phyloP scores from a whole-genome alignment of 2,797 vertebrate species.

The Epinephelus malabaricus region DNA sequence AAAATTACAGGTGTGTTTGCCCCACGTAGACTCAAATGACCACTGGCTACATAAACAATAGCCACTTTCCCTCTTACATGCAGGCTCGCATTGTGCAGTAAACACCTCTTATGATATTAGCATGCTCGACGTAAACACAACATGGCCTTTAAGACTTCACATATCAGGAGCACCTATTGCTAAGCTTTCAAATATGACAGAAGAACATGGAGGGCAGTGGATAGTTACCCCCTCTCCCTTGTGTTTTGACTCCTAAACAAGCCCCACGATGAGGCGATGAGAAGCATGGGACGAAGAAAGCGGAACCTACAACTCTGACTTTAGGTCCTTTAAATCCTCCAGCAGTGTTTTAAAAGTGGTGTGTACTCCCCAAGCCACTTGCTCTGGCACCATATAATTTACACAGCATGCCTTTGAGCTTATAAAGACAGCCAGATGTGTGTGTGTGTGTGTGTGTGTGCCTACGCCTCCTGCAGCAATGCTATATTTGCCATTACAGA shows the following conservation, averaged over 20 bases:
- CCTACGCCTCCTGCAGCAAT: constrained; percentile 78
- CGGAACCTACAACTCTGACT: constrained; percentile 42
- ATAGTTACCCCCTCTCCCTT: neutral
- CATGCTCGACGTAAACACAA: constrained; percentile 45
- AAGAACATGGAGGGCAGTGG: neutral
- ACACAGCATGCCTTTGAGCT: constrained; percentile 80
- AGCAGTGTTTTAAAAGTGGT: constrained; percentile 68
- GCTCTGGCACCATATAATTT: constrained; percentile 83
- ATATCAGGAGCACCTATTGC: constrained; percentile 15
- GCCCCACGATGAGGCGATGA: neutral
- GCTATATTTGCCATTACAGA: constrained; percentile 78
- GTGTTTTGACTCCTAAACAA: constrained; percentile 24
- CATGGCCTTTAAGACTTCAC: constrained; percentile 19
- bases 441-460: constrained; percentile 44
- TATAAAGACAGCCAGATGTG: constrained; percentile 85
- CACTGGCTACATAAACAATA: constrained; percentile 66
- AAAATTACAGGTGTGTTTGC: constrained; percentile 71
- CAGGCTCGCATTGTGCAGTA: constrained; percentile 56
- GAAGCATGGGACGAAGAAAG: constrained; percentile 28
- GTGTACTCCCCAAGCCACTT: constrained; percentile 75
- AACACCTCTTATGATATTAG: constrained; percentile 64
- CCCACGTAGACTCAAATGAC: constrained; percentile 58
- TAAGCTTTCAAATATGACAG: neutral
- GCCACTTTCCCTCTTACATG: constrained; percentile 64
- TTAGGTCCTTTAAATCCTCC: constrained; percentile 66